A percentile compares a stretch with the other conserved stretches of the same genome.
Evolutionary conservation across 2,113 vertebrate genomes (phyloP).

Genomic region (Callionymus lyra): DNA sequence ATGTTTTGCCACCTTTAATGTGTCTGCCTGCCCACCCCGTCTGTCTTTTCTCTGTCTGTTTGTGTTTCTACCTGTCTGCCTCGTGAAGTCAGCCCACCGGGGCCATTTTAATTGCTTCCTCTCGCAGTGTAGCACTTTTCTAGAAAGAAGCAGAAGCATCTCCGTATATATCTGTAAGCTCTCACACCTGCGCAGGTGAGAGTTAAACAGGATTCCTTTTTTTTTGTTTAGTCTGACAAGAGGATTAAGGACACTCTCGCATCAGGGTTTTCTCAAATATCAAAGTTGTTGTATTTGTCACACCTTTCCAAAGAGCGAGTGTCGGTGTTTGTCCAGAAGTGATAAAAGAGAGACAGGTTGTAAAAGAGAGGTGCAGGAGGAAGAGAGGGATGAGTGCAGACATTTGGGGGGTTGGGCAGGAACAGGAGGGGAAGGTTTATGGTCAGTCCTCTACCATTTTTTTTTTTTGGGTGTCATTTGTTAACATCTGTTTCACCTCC

Average conservation of each 20-base stretch:
- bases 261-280: too few species aligned
- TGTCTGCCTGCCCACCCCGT: slow-evolving; percentile 16
- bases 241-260: slow-evolving; percentile 28
- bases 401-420: slow-evolving; percentile 40
- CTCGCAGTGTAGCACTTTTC: slow-evolving; percentile 24
- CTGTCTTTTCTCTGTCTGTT: slow-evolving; percentile 22
- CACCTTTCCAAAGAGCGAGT: slow-evolving; percentile 25
- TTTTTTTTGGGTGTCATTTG: slow-evolving; percentile 32
- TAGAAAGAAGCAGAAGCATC: slow-evolving; percentile 5
- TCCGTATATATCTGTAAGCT: slow-evolving; percentile 1
- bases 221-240: slow-evolving; percentile 53
- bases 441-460: slow-evolving; percentile 30
- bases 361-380: slow-evolving; percentile 61
- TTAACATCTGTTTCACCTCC: slow-evolving; percentile 32
- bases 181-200: slow-evolving; percentile 46
- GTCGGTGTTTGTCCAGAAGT: slow-evolving; percentile 48
- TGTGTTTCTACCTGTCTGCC: slow-evolving; percentile 49
- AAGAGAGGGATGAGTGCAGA: slow-evolving; percentile 42
- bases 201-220: slow-evolving; percentile 19
- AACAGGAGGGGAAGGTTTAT: slow-evolving; percentile 43
- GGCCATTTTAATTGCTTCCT: slow-evolving; percentile 59
- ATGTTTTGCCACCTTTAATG: slow-evolving; percentile 50
- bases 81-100: slow-evolving; percentile 59
- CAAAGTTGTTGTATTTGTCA: slow-evolving; percentile 13
- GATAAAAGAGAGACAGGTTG: slow-evolving; percentile 43